A percentile compares a stretch with the other conserved stretches of the same genome.
Evolutionary conservation across 2,888 invertebrate genomes (phyloP).

Genomic region (Mythimna ferrago): DNA sequence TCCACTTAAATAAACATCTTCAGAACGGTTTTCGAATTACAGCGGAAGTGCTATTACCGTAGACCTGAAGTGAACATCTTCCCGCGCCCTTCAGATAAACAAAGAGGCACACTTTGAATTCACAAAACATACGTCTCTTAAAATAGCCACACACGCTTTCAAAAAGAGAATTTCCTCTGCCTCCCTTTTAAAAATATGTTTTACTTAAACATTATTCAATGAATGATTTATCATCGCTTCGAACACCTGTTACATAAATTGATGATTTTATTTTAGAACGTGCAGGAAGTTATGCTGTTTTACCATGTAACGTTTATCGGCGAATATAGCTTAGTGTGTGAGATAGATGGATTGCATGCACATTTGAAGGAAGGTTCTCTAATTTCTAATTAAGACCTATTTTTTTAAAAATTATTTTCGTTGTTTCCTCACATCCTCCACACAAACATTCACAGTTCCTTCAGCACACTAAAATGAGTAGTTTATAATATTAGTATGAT

Average conservation of each 20-base stretch:
- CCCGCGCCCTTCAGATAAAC: constrained; percentile 84
- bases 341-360: constrained; percentile 9
- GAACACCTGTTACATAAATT: constrained; percentile 67
- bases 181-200: constrained; percentile 64
- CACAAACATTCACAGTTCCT: too few species aligned
- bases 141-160: constrained; percentile 79
- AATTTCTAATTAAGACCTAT: not conserved
- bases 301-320: not conserved
- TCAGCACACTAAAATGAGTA: too few species aligned
- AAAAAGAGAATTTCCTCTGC: constrained; percentile 67
- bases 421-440: too few species aligned
- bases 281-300: constrained; percentile 14
- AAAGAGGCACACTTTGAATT: constrained; percentile 82
- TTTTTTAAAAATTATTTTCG: not conserved
- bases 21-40: constrained; percentile 66
- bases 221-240: constrained; percentile 61
- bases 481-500: too few species aligned
- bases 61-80: constrained; percentile 77
- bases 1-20: constrained; percentile 65
- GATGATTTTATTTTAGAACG: constrained; percentile 35
- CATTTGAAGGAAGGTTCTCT: not conserved
- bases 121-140: constrained; percentile 80
- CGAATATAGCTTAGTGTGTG: not conserved
- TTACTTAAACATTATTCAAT: constrained; percentile 50
- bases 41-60: constrained; percentile 75